A percentile compares a stretch with the other conserved stretches of the same genome.
Conservation (phyloP, 2,797 vertebrate genomes). For the Peromyscus aztecus region DNA sequence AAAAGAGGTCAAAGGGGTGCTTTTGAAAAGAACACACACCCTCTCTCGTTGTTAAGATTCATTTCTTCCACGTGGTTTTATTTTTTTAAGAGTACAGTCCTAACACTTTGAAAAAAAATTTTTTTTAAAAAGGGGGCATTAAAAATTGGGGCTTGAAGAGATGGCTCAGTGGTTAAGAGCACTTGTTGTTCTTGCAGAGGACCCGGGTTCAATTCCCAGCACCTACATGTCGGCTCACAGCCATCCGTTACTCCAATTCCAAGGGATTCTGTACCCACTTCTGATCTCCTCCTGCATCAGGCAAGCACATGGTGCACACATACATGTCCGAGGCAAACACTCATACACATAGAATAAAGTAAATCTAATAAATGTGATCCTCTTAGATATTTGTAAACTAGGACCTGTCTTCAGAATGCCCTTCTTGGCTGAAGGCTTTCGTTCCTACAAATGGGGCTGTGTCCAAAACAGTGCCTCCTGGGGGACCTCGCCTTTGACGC, state of each 20-base stretch:
- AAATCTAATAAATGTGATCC: neutral
- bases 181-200: neutral
- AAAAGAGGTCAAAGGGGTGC: neutral
- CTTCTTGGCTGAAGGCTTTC: conserved; percentile 55
- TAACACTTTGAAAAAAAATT: neutral
- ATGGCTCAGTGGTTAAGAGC: neutral
- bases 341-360: neutral
- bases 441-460: neutral
- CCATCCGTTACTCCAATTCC: neutral
- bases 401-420: neutral
- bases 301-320: too few relatives aligned
- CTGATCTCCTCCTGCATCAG: too few relatives aligned
- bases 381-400: neutral
- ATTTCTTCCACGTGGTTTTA: neutral
- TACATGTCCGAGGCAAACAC: too few relatives aligned
- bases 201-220: neutral
- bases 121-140: neutral
- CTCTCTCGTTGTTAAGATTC: neutral
- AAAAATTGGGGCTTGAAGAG: neutral
- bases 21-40: conserved; percentile 32
- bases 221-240: neutral
- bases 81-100: neutral
- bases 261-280: neutral
- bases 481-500: conserved; percentile 24
- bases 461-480: conserved; percentile 10